Base-by-base conservation (phyloP, 2,888 invertebrate species). In the Drosophila macrospina region DNA sequence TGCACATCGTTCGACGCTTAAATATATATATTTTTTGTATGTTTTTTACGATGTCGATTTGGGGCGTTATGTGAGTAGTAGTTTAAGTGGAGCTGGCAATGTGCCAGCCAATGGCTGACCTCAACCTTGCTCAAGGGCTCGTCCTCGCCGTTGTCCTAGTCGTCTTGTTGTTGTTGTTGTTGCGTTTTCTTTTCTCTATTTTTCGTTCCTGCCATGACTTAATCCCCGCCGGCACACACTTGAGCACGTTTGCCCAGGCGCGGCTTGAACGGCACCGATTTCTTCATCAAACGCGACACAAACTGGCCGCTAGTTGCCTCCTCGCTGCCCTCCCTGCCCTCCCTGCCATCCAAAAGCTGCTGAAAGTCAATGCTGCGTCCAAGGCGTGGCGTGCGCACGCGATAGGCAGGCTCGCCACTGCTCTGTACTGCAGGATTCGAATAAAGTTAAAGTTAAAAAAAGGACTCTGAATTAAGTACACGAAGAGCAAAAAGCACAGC, bases 211-310 rank as follows among this genome's bases (percentile, higher is more conserved):
- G 85, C 44, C 74, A 70, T 78, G 74, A 72, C 74, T 82, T 74
- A 86, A 74, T 89, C 89, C 62, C 77, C 73, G 60, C 75, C 70
- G 59, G 69, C 72, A 74, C 86, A 87, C 74, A 87, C 75, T 83
- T 90, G 90, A 66, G 89, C 89, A 70, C 91, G 88, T 77, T 91
- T 91, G 59, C 93, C 93, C 76, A 93, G 88, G 83, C 93, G 90
- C 67, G 93, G 92, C 73, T 91, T 92, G 89, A 92, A 93, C 60
- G 92, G 92, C 66, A 91, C 91, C 62, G 92, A 91, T 78, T 93
- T 92, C 86, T 93, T 92, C 48, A 93, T 93, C 74, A 93, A 79
- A 77, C 93, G 91, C 64, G 93, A 92, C 56, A 93, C 91, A 80
- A 93, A 93, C 69, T 93, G 93, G 51, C 93, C 92, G 56, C 71